Base-by-base conservation (phyloP, 1,140 invertebrate species). In the Formica selysi region DNA sequence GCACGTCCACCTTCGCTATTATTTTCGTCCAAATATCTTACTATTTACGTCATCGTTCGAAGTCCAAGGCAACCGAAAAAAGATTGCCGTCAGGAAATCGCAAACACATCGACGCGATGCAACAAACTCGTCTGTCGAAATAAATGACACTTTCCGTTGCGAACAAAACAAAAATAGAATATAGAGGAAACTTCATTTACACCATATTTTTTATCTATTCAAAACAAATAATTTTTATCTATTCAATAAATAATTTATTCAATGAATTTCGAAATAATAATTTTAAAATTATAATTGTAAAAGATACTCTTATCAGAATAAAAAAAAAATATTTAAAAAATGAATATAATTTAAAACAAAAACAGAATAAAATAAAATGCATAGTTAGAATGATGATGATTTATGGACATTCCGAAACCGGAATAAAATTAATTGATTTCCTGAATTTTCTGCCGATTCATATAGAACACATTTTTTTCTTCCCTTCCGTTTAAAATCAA, bases 41-140 rank as follows among this genome's bases (percentile, higher is more conserved):
- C 64, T 80, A 80, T 73, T 81, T 41, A 26, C 67, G 54, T 83
- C 68, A 74, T 48, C 26, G 79, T 73, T 29, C 32, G 32, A 73
- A 81, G 78, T 71, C 38, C 78, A 44, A 81, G 62, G 62, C 13
- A n/a, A 11, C 32, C 76, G 44, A 71, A 68, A 70, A 83, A 48
- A n/a, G 36, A 5, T 44, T 32, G 7, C 41, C 22, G 4, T 29
- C 64, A 13, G 22, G 44, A 54, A 65, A 65, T 73, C 22, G 44
- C 16, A 44, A 22, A 36, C 57, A 36, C 57, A 16, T 65, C 19
- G 5, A 48, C 16, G n/a, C 41, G 26, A 36, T 36, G 57, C 54
- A n/a, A 36, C 57, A 38, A 19, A 26, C 26, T 29, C n/a, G 36
- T 11, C 32, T 10, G 41, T 29, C 57, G 41, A 76, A 41, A 79